Evolutionary conservation across 1,140 invertebrate genomes (phyloP), one percentile per base, ranked within the genome.

Genomic region (Cydia fagiglandana): DNA sequence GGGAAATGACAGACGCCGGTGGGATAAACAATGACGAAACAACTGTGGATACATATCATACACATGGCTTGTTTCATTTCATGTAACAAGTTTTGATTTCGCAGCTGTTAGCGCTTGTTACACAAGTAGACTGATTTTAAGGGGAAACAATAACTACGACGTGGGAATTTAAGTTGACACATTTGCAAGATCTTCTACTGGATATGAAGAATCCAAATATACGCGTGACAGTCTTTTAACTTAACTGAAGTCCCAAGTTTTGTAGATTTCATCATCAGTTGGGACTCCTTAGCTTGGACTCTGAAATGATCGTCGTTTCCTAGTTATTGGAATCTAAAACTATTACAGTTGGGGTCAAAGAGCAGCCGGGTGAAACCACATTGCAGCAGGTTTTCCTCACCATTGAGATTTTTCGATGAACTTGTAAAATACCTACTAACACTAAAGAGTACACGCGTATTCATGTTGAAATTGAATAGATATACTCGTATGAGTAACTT

Each of bases 11-110:
- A 70, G 15, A 70, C 30, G 30, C 34, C 30, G 9, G 4, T 2
- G 28, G 5, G 34, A 70, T 70, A 70, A 70, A 70, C 66, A 70
- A 70, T 17, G n/a, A 70, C 34, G 34, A 20, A 34, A 68, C 34
- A 38, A 70, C 34, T 68, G 24, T n/a, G 30, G 66, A 10, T 17
- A 70, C 34, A 70, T 17, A 41, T 68, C 30, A 10, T 17, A 70
- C 34, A 70, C 38, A 41, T 68, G 64, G 28, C 28, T 17, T 68
- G 64, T 68, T 34, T 34, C 24, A n/a, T 17, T 34, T 34, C 24
- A n/a, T 17, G 34, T 70, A 17, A 70, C 34, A 41, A 70, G 34
- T 38, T 17, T 70, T 20, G 30, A 38, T 70, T 70, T 70, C 10
- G 66, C 66, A 70, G 15, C 66, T 70, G 66, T 70, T 41, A 70